Percentiles rank a stretch among this genome's conserved stretches.
These are phyloP conservation scores for Rhopalosiphum padi DNA, from an alignment of 1,140 invertebrate species.

Conservation along the genomic window DNA sequence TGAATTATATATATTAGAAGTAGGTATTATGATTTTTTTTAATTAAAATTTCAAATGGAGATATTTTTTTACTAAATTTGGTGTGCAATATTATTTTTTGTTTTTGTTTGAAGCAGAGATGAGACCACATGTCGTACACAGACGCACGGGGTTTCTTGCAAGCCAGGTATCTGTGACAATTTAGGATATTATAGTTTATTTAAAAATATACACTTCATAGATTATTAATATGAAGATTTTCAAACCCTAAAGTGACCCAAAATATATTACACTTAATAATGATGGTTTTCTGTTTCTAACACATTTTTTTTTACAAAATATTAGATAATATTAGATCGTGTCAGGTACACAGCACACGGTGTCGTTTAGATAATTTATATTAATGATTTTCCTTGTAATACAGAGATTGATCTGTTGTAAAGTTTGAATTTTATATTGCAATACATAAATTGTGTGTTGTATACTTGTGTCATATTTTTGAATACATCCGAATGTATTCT, in stretches of 20 bases:
- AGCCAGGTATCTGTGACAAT: neutral
- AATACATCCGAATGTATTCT: neutral
- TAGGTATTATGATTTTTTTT: neutral
- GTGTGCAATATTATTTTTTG: neutral
- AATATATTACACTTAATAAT: neutral
- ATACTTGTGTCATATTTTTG: neutral
- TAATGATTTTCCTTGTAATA: neutral
- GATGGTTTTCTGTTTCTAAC: neutral
- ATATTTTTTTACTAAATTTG: neutral
- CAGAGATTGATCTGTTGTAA: neutral
- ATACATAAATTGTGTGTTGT: neutral
- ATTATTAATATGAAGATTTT: neutral
- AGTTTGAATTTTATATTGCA: neutral
- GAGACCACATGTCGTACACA: neutral
- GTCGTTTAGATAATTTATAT: neutral
- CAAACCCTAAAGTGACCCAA: neutral
- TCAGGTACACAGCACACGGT: neutral
- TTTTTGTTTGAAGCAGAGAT: neutral
- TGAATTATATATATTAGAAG: too few species aligned
- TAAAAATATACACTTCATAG: neutral
- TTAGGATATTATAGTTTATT: neutral
- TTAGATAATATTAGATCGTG: neutral
- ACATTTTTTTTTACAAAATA: constrained; percentile 19
- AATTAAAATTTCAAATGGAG: neutral
- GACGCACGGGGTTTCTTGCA: too few species aligned